These are phyloP conservation scores for Hozukius guyotensis DNA, from an alignment of 2,797 vertebrate species.

Conservation along the genomic window DNA sequence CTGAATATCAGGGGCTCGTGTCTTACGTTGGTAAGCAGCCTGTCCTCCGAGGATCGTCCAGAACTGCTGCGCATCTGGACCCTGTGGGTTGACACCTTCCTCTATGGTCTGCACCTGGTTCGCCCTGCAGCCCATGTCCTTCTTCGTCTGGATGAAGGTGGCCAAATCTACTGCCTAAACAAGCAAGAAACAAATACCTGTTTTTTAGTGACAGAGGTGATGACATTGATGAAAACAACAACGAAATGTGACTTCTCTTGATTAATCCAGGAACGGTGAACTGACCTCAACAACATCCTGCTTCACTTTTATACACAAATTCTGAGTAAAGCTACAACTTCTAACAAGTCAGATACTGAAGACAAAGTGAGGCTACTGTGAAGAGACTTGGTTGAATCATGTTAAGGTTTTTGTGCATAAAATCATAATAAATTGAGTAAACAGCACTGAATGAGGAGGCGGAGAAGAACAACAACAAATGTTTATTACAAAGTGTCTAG, in stretches of 20 bases:
- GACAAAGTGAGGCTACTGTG: background rate
- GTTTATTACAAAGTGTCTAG: conserved; percentile 52
- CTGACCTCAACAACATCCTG: background rate
- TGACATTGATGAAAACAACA: too few species aligned
- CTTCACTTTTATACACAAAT: background rate
- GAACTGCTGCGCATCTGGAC: conserved; percentile 89
- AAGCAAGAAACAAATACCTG: background rate
- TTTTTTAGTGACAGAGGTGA: background rate
- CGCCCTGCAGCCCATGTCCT: conserved; percentile 95
- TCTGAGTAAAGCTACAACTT: background rate
- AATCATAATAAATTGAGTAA: conserved; percentile 10
- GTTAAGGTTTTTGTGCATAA: background rate
- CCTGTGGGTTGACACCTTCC: conserved; percentile 89
- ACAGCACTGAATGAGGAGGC: background rate
- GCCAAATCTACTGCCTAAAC: conserved; percentile 92
- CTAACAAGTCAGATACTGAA: background rate
- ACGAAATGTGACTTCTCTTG: background rate
- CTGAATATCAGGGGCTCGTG: background rate
- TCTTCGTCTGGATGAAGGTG: conserved; percentile 93
- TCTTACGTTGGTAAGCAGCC: conserved; percentile 88
- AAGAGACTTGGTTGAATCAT: background rate
- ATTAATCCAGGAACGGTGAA: background rate
- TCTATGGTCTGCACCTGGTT: conserved; percentile 89
- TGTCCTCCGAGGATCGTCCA: conserved; percentile 95
- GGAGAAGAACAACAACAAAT: conserved; percentile 15